Evolutionary conservation across 1,140 invertebrate species (phyloP).

Genomic region (Diachasma alloeum): DNA sequence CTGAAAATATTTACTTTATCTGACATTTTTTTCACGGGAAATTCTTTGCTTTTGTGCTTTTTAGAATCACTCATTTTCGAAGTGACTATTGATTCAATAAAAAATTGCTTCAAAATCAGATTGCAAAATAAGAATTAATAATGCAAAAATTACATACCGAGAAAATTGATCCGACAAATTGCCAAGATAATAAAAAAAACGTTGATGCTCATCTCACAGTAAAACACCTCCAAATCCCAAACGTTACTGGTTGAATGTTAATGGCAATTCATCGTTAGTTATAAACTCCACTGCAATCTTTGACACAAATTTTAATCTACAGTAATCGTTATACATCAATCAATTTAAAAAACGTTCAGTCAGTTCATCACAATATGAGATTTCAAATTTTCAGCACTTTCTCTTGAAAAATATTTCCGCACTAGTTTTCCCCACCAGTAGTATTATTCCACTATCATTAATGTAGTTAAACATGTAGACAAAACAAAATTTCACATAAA

Average conservation of each 20-base stretch:
- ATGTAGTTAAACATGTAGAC: background rate
- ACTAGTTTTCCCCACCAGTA: background rate
- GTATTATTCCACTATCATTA: background rate
- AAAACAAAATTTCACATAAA: background rate
- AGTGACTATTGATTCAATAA: too few species aligned
- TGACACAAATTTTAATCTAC: background rate
- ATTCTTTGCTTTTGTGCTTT: too few species aligned
- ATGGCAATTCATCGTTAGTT: background rate
- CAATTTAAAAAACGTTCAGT: background rate
- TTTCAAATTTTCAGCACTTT: slow-evolving; percentile 10
- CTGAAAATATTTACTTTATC: too few species aligned
- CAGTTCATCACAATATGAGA: background rate
- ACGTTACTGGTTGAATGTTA: background rate
- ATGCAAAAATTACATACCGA: slow-evolving; percentile 45
- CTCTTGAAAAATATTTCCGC: slow-evolving; percentile 6
- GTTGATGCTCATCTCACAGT: slow-evolving; percentile 60
- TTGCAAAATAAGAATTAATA: background rate
- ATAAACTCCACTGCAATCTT: background rate
- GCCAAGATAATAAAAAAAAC: slow-evolving; percentile 53
- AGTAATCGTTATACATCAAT: background rate
- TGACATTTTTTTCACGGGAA: too few species aligned
- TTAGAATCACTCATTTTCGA: background rate
- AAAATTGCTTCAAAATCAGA: background rate
- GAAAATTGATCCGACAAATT: slow-evolving; percentile 50
- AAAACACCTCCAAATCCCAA: slow-evolving; percentile 29